These are phyloP conservation scores for Catocala sponsa DNA, from an alignment of 2,888 invertebrate genomes.

Conservation along the genomic window DNA sequence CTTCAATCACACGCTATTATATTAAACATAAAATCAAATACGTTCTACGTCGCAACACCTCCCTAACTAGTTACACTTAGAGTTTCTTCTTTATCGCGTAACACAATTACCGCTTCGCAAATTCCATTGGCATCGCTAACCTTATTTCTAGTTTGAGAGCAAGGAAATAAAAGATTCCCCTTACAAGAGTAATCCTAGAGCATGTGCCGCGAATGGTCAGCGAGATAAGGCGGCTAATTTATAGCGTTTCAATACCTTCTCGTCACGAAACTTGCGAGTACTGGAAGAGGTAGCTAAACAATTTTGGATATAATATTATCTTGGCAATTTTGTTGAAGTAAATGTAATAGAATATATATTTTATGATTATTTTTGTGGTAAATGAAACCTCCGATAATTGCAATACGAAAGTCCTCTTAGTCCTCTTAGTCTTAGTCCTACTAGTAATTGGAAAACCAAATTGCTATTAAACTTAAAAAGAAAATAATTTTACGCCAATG, in stretches of 20 bases:
- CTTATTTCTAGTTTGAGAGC: conserved; percentile 54
- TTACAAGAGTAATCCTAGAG: conserved; percentile 72
- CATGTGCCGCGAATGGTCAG: conserved; percentile 82
- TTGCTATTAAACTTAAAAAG: no score
- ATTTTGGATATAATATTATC: no score
- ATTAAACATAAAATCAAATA: not conserved
- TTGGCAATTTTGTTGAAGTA: no score
- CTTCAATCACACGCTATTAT: not conserved
- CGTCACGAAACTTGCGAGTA: conserved; percentile 20
- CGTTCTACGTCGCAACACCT: conserved; percentile 4
- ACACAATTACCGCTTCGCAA: conserved; percentile 52
- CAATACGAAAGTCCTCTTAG: no score
- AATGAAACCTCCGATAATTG: no score
- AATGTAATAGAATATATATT: no score
- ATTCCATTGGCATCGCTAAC: conserved; percentile 54
- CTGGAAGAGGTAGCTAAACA: conserved; percentile 26
- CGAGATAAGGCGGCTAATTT: conserved; percentile 80
- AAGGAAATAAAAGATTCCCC: conserved; percentile 69
- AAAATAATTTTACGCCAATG: no score
- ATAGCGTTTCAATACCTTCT: conserved; percentile 80
- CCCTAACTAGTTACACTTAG: conserved; percentile 29
- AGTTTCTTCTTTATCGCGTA: conserved; percentile 48
- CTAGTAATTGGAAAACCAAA: no score
- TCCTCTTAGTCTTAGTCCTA: no score
- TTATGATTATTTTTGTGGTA: no score